Percentiles rank a stretch among this genome's conserved stretches.
These are phyloP conservation scores for Chelonus formosanus DNA, from an alignment of 2,888 invertebrate species.

Conservation along the genomic window DNA sequence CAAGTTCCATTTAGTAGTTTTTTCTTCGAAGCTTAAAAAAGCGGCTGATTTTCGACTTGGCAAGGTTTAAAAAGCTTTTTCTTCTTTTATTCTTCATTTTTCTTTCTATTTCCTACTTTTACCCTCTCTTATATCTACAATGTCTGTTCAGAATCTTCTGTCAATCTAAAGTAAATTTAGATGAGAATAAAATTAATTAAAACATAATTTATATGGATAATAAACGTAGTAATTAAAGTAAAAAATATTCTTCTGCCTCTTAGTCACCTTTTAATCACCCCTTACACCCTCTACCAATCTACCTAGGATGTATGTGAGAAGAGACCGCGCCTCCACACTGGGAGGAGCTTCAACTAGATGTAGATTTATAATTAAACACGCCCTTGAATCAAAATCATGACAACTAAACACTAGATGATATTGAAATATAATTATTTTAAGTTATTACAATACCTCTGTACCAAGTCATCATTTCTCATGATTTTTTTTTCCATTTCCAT, in stretches of 20 bases:
- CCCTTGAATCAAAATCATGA: slow-evolving; percentile 66
- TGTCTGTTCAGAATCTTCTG: neutral
- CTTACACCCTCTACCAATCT: slow-evolving; percentile 17
- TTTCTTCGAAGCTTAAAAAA: too few species aligned
- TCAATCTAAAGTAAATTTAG: slow-evolving; percentile 28
- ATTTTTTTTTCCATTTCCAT: too few species aligned
- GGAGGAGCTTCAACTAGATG: slow-evolving; percentile 63
- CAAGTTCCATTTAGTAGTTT: too few species aligned
- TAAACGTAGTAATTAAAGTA: slow-evolving; percentile 64
- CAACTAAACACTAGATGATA: slow-evolving; percentile 42
- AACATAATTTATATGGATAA: slow-evolving; percentile 64
- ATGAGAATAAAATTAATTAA: slow-evolving; percentile 58
- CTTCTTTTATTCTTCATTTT: too few species aligned
- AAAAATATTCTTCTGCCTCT: slow-evolving; percentile 56
- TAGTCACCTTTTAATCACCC: slow-evolving; percentile 21
- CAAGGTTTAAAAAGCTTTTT: too few species aligned
- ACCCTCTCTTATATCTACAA: too few species aligned
- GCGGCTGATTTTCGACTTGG: too few species aligned
- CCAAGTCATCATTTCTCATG: too few species aligned
- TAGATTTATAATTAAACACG: slow-evolving; percentile 66
- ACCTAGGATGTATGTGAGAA: slow-evolving; percentile 29
- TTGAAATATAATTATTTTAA: too few species aligned
- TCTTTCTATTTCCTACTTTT: too few species aligned
- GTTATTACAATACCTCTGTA: too few species aligned
- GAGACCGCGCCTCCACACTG: slow-evolving; percentile 44